phyloP scores from a whole-genome alignment of 2,888 invertebrate genomes.

The Argynnis bischoffii region DNA sequence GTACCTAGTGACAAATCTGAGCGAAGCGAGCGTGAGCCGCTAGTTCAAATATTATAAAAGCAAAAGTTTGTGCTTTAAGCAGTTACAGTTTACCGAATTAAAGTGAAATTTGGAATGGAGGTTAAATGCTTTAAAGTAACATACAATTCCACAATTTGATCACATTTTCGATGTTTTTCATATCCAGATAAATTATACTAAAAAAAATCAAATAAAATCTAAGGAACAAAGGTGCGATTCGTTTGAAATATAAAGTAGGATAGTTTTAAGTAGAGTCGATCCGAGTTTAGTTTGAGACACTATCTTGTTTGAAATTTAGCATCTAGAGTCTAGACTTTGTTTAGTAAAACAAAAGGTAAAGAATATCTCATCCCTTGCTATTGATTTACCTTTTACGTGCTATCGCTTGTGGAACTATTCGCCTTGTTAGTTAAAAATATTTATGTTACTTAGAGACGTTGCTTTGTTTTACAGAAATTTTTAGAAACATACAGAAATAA shows the following conservation, averaged over 20 bases:
- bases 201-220: slow-evolving; percentile 14
- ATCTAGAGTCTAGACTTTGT: slow-evolving; percentile 9
- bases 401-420: too few relatives aligned
- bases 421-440: too few relatives aligned
- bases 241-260: slow-evolving; percentile 25
- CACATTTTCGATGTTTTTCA: background rate
- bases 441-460: too few relatives aligned
- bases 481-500: too few relatives aligned
- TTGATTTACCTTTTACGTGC: background rate
- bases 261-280: slow-evolving; percentile 22
- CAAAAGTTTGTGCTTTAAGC: too few relatives aligned
- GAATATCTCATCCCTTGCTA: background rate
- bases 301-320: slow-evolving; percentile 9
- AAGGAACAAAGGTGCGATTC: slow-evolving; percentile 15
- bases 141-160: background rate
- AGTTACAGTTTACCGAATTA: too few relatives aligned
- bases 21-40: too few relatives aligned
- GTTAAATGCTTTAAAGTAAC: too few relatives aligned
- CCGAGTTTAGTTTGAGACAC: slow-evolving; percentile 11
- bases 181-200: background rate
- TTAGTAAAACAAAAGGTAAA: background rate
- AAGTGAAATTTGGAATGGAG: too few relatives aligned
- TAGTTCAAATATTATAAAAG: too few relatives aligned
- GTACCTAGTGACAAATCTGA: too few relatives aligned
- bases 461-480: too few relatives aligned